These are phyloP conservation scores for Drosophila neotestacea DNA, from an alignment of 2,888 invertebrate species.

Conservation along the genomic window DNA sequence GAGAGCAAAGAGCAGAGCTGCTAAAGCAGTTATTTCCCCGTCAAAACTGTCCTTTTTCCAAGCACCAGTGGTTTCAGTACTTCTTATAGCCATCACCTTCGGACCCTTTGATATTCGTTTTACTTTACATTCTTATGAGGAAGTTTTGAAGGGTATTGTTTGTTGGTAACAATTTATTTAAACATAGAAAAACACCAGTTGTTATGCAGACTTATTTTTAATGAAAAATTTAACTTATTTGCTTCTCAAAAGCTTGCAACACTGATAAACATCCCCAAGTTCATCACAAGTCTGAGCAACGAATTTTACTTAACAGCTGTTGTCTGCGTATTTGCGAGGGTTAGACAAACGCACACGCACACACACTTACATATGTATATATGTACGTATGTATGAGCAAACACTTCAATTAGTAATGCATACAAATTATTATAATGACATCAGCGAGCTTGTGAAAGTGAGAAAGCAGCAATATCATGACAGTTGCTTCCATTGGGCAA, in stretches of 20 bases:
- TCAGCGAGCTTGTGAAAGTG: conserved; percentile 72
- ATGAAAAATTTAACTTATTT: no score
- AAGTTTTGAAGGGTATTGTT: no score
- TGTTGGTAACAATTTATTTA: no score
- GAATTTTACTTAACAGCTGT: conserved; percentile 39
- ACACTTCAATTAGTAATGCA: conserved; percentile 69
- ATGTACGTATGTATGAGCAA: conserved; percentile 5
- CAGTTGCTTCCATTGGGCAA: conserved; percentile 43
- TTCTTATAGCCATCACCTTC: no score
- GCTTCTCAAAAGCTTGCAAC: no score
- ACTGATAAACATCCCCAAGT: conserved; percentile 41
- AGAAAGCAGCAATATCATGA: conserved; percentile 67
- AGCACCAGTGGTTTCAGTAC: no score
- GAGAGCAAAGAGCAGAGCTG: conserved; percentile 6
- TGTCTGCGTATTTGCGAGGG: conserved; percentile 40
- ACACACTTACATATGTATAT: conserved; percentile 18
- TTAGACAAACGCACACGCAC: conserved; percentile 30
- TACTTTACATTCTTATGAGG: no score
- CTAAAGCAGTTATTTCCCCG: no score
- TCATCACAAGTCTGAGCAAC: conserved; percentile 15
- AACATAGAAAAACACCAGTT: no score
- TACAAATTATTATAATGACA: conserved; percentile 76
- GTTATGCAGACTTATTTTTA: no score
- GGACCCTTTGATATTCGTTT: no score
- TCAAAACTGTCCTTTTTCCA: no score